Conservation (phyloP, 2,888 invertebrate species). For the Lamellibrachia columna region DNA sequence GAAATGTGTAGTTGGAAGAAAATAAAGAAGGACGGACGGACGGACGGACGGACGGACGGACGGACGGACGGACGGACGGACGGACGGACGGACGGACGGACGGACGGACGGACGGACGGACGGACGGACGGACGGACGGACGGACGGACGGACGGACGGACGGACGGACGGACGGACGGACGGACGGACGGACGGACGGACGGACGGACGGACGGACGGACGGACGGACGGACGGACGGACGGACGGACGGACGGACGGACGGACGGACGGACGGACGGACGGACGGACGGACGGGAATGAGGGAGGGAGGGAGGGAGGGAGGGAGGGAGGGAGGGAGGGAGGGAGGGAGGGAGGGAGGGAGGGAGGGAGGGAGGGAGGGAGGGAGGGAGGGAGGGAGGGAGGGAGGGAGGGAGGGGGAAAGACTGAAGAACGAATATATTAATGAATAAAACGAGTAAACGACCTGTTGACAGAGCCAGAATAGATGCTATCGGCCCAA, state of each 20-base stretch:
- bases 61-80: constrained; percentile 23
- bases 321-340: too few relatives aligned
- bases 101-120: constrained; percentile 31
- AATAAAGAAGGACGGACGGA: not conserved
- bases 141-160: constrained; percentile 32
- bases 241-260: constrained; percentile 29
- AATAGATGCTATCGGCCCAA: not conserved
- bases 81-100: constrained; percentile 23
- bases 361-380: too few relatives aligned
- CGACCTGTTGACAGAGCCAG: not conserved
- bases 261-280: constrained; percentile 23
- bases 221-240: constrained; percentile 32
- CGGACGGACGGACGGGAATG: constrained; percentile 22
- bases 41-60: constrained; percentile 32
- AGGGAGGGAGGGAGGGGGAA: too few relatives aligned
- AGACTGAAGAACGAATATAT: not conserved
- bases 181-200: constrained; percentile 32
- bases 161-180: constrained; percentile 32
- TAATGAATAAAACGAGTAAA: not conserved
- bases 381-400: too few relatives aligned
- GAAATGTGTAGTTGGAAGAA: too few relatives aligned
- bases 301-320: too few relatives aligned
- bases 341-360: too few relatives aligned
- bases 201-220: constrained; percentile 32
- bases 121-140: constrained; percentile 32